Conservation (phyloP, 2,797 vertebrate genomes). For the Diplodus sargus region DNA sequence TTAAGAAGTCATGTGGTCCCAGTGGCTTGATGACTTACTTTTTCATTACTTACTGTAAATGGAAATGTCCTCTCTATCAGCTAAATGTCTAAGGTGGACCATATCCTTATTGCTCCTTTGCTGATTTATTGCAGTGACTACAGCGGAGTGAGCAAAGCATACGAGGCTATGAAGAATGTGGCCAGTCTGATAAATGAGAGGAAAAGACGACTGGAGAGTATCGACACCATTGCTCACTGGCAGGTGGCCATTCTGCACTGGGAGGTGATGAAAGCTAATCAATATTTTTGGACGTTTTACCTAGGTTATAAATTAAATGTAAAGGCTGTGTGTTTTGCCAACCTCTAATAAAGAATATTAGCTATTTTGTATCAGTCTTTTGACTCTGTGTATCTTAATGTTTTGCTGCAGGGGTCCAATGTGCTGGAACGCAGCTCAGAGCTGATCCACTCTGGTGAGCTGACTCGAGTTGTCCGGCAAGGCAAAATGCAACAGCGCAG, state of each 20-base stretch:
- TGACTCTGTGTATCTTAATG: conserved; percentile 1
- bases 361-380: not conserved
- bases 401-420: conserved; percentile 71
- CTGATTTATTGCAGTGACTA: conserved; percentile 88
- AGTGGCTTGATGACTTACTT: conserved; percentile 5
- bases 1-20: not conserved
- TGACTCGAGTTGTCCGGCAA: conserved; percentile 89
- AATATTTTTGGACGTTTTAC: not conserved
- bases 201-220: conserved; percentile 94
- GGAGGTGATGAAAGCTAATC: conserved; percentile 87
- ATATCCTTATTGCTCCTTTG: not conserved
- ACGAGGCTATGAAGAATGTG: conserved; percentile 97
- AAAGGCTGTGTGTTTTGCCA: not conserved
- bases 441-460: conserved; percentile 95
- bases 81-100: not conserved
- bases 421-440: conserved; percentile 93
- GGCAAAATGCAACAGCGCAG: conserved; percentile 96
- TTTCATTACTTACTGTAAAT: not conserved
- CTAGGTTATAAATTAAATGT: not conserved
- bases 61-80: not conserved
- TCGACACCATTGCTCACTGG: conserved; percentile 97
- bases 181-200: conserved; percentile 97
- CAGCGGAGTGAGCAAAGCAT: conserved; percentile 89
- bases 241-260: conserved; percentile 95
- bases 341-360: not conserved